A percentile compares a stretch with the other conserved stretches of the same genome.
phyloP scores from a whole-genome alignment of 1,140 invertebrate genomes.

The Drosophila malerkotliana region DNA sequence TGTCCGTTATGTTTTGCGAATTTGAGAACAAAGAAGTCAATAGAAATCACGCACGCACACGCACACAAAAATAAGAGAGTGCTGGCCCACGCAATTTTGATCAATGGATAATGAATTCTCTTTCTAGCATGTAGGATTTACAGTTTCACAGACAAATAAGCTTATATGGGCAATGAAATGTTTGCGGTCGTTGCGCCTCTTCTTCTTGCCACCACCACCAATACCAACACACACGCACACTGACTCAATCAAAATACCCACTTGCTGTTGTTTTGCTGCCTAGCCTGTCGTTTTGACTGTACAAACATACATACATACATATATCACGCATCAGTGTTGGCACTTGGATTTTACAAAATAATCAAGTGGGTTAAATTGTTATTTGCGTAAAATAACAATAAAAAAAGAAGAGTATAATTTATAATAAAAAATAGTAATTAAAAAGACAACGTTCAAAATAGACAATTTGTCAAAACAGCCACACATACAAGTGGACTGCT shows the following conservation, averaged over 20 bases:
- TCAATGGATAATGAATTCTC: slow-evolving; percentile 64
- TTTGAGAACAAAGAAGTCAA: slow-evolving; percentile 61
- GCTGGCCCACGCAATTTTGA: slow-evolving; percentile 45
- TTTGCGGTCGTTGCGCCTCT: slow-evolving; percentile 64
- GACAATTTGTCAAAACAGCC: not conserved
- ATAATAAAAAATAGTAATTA: not conserved
- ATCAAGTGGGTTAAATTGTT: not conserved
- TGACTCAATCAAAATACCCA: slow-evolving; percentile 59
- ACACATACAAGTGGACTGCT: slow-evolving; percentile 5
- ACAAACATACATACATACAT: slow-evolving; percentile 50
- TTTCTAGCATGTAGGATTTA: slow-evolving; percentile 46
- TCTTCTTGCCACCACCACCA: slow-evolving; percentile 76
- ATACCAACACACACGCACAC: slow-evolving; percentile 42
- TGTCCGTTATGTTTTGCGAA: slow-evolving; percentile 63
- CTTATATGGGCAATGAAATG: slow-evolving; percentile 78
- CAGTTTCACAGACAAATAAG: slow-evolving; percentile 57
- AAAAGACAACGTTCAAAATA: not conserved
- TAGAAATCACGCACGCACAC: slow-evolving; percentile 49
- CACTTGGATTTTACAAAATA: slow-evolving; percentile 6
- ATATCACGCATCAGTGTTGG: slow-evolving; percentile 18
- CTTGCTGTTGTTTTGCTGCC: slow-evolving; percentile 66
- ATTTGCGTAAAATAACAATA: too few relatives aligned
- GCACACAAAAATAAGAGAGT: slow-evolving; percentile 9
- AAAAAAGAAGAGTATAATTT: not conserved
- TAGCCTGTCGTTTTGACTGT: slow-evolving; percentile 65